A percentile compares a stretch with the other conserved stretches of the same genome.
These are phyloP conservation scores for Linurgus olivaceus DNA, from an alignment of 2,797 vertebrate species.

Conservation along the genomic window DNA sequence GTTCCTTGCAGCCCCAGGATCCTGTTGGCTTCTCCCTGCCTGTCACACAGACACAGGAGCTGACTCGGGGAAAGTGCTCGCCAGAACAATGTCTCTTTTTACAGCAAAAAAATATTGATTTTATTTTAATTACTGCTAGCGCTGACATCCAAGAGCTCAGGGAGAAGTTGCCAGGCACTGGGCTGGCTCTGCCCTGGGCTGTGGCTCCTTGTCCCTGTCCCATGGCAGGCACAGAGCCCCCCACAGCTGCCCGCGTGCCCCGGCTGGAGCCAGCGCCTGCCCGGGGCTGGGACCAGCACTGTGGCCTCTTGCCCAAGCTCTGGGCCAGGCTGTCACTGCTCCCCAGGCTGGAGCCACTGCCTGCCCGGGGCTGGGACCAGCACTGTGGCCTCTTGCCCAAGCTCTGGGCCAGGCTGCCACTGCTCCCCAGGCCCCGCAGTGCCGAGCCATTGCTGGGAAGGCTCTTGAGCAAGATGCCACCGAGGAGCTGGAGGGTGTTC, in stretches of 20 bases:
- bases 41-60: background rate
- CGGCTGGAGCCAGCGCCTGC: background rate
- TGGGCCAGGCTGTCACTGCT: background rate
- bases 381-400: background rate
- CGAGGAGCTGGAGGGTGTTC: background rate
- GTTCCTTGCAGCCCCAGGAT: background rate
- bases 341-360: background rate
- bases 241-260: background rate
- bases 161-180: background rate
- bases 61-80: background rate
- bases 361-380: background rate
- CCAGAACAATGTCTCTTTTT: background rate
- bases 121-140: background rate
- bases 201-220: background rate
- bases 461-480: conserved; percentile 27
- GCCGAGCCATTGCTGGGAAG: background rate
- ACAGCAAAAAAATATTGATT: background rate
- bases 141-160: background rate
- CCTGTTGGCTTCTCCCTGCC: background rate
- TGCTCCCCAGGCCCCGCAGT: background rate
- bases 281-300: background rate
- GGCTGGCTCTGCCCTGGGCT: background rate
- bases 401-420: background rate
- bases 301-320: conserved; percentile 22
- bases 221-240: background rate